A percentile compares a stretch with the other conserved stretches of the same genome.
Conservation (phyloP, 2,888 invertebrate genomes). For the Andrena dorsata region DNA sequence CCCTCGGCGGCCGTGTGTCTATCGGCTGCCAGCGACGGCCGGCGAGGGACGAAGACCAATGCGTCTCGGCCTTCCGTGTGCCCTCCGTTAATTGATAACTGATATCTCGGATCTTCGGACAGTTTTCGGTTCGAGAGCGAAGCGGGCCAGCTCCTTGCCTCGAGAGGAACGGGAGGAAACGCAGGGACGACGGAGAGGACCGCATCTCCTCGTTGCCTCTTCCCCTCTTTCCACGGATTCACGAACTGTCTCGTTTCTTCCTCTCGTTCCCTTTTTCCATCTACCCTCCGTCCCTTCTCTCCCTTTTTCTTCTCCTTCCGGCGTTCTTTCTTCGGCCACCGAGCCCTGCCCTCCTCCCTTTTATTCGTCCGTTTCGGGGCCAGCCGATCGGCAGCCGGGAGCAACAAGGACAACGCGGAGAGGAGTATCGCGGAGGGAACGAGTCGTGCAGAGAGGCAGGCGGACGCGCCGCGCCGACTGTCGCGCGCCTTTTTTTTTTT, state of each 20-base stretch:
- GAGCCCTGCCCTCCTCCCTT: constrained; percentile 57
- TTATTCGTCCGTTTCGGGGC: constrained; percentile 66
- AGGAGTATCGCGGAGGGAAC: constrained; percentile 44
- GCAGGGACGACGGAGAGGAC: neutral
- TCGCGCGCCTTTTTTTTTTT: constrained; percentile 75
- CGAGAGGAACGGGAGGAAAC: constrained; percentile 19
- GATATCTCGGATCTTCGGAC: constrained; percentile 79
- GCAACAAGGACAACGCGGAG: constrained; percentile 57
- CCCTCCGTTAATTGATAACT: constrained; percentile 82
- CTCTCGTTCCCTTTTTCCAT: constrained; percentile 41
- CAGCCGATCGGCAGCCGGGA: constrained; percentile 58
- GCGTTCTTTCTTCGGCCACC: constrained; percentile 61
- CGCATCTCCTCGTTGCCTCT: neutral
- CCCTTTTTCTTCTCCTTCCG: constrained; percentile 61
- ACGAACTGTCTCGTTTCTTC: constrained; percentile 56
- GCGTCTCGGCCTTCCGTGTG: constrained; percentile 76
- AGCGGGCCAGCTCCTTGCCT: neutral
- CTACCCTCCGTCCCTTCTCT: constrained; percentile 38
- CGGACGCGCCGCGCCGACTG: constrained; percentile 77
- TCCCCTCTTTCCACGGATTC: constrained; percentile 43
- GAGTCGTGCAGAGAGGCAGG: constrained; percentile 54
- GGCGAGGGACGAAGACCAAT: constrained; percentile 73
- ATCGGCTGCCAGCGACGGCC: constrained; percentile 64
- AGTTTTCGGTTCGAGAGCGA: constrained; percentile 47
- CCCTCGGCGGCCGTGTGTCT: constrained; percentile 50